Evolutionary conservation across 2,888 invertebrate species (phyloP), one percentile per base, ranked within the genome.

Genomic region (Camponotus fellah): DNA sequence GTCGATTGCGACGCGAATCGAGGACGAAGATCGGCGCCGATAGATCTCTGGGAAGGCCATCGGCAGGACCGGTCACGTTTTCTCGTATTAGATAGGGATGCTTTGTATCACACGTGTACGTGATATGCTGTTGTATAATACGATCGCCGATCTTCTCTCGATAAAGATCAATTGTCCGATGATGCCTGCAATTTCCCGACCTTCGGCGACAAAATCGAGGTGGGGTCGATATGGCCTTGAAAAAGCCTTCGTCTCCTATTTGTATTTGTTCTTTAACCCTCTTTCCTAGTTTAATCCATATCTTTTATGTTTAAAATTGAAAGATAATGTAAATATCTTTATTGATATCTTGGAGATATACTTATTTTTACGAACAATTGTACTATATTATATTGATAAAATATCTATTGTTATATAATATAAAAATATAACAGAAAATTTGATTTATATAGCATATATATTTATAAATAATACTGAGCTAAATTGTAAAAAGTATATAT

Each of bases 91-190:
- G 6, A 37, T 37, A 26, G 17, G 49, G 5, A n/a, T 40, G 14
- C 34, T 34, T 68, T 53, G 43, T 75, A 65, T 69, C 58, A 60
- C 77, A 65, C 77, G 56, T 32, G 49, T 49, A 71, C 68, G 68
- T 68, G 37, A 69, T 26, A 76, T 37, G 40, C 80, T 82, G 68
- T 58, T 81, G 76, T 83, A 83, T 82, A 89, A 85, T 85, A 85
- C 81, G 85, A 83, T 72, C 82, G 85, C 87, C 87, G 89, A 87
- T 76, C 83, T 83, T 81, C 85, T 85, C 83, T 89, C 69, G 82
- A 79, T 81, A 64, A 68, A 43, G 34, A 14, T 58, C 12, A 26
- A 26, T 60, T 12, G 14, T 32, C 8, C 14, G 14, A 32, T 14
- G 12, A 17, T 60, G 60, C 6, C 4, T 10, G 26, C 26, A 21